Evolutionary conservation across 2,888 invertebrate genomes (phyloP), one percentile per base, ranked within the genome.

Genomic region (Willowsia nigromaculata): DNA sequence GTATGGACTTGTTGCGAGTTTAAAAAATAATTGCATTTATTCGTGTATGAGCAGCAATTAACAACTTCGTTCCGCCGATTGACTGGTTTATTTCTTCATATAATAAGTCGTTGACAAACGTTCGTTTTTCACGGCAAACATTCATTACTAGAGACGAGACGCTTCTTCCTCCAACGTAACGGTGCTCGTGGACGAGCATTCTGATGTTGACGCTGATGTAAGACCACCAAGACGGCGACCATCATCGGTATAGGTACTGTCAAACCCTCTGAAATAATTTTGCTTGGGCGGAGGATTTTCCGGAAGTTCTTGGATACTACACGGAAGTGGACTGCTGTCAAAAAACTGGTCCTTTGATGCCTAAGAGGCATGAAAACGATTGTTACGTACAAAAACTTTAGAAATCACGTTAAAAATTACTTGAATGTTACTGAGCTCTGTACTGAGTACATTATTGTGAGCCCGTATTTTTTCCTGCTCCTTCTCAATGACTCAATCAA

Each of bases 341-440:
- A 97, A 97, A 95, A 97, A 97, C 18, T 94, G 94, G 93, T 97
- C 96, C 71, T 95, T 94, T 47, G 97, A 93, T 6, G 97, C 97
- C 97, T 97, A 94, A n/a, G 50, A 90, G 84, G 37, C 84, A 83
- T 90, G 82, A 59, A 59, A 78, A 81, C 76, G 74, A 71, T 56
- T 85, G 56, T 62, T 11, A 71, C 76, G 71, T 86, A 82, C 22
- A 40, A 40, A 22, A 25, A 56, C 25, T 25, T 25, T 22, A 5
- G 5, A 18, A 18, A 13, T 56, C n/a, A n/a, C n/a, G n/a, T n/a
- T n/a, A n/a, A n/a, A n/a, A n/a, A n/a, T n/a, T n/a, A n/a, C n/a
- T n/a, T n/a, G n/a, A n/a, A n/a, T n/a, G n/a, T n/a, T n/a, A n/a
- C n/a, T n/a, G n/a, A n/a, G n/a, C n/a, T n/a, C n/a, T n/a, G n/a